Evolutionary conservation across 2,888 invertebrate genomes (phyloP), one percentile per base, ranked within the genome.

Genomic region (Phoenoteleia sp.): DNA sequence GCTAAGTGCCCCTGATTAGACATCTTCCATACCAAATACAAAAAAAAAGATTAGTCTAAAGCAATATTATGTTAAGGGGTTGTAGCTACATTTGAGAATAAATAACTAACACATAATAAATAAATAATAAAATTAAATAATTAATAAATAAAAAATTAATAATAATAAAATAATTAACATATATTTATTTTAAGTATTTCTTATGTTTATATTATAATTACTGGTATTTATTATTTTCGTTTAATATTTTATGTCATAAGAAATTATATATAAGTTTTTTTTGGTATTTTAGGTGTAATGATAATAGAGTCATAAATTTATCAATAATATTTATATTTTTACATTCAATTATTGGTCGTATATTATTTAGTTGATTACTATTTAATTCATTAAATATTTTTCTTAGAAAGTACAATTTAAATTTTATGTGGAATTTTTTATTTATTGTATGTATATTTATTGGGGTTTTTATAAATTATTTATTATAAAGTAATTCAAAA

Each of bases 21-120:
- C n/a, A n/a, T n/a, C n/a, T n/a, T n/a, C n/a, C n/a, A n/a, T n/a
- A n/a, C n/a, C n/a, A n/a, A n/a, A n/a, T n/a, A n/a, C n/a, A n/a
- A n/a, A n/a, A n/a, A n/a, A n/a, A n/a, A n/a, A n/a, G n/a, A n/a
- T n/a, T n/a, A n/a, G n/a, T n/a, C n/a, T n/a, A n/a, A n/a, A n/a
- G 3, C 96, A 0, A 95, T 96, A 94, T 95, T 95, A 95, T 95
- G 95, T 89, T 94, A 95, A 1, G 95, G 95, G 0, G 92, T 95
- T 90, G 94, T 95, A 0, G 96, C 95, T 88, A 95, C 95, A 94
- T 95, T 95, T 95, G 95, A 96, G 83, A 95, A 94, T 89, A 96
- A 97, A 94, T 94, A n/a, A n/a, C n/a, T n/a, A n/a, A n/a, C n/a
- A n/a, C n/a, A n/a, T n/a, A n/a, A n/a, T n/a, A n/a, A n/a, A n/a